These are phyloP conservation scores for Limnephilus marmoratus DNA, from an alignment of 2,888 invertebrate species.

Conservation along the genomic window DNA sequence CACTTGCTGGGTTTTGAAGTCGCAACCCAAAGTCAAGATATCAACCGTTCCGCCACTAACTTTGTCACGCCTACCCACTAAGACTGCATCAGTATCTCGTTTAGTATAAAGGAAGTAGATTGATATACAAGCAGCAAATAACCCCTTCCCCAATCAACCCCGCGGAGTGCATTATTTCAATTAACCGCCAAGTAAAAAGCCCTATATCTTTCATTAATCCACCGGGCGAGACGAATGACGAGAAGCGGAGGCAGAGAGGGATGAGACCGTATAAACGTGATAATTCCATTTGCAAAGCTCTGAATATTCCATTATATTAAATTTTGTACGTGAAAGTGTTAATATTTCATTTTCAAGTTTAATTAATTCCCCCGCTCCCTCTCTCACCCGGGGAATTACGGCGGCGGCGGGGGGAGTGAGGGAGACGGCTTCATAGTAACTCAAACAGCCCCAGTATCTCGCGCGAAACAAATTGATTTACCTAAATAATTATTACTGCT, in stretches of 20 bases:
- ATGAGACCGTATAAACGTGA: slow-evolving; percentile 62
- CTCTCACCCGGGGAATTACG: slow-evolving; percentile 31
- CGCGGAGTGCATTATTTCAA: slow-evolving; percentile 55
- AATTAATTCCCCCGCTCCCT: slow-evolving; percentile 74
- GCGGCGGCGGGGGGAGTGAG: slow-evolving; percentile 67
- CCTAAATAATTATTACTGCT: slow-evolving; percentile 80
- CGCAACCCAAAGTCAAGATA: not conserved
- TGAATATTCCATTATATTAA: slow-evolving; percentile 71
- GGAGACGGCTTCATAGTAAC: slow-evolving; percentile 62
- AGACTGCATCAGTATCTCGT: slow-evolving; percentile 9
- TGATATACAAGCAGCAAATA: not conserved
- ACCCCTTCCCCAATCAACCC: slow-evolving; percentile 37
- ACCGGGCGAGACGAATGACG: slow-evolving; percentile 58
- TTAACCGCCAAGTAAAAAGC: slow-evolving; percentile 53
- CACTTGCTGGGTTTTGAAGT: not conserved
- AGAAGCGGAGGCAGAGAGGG: slow-evolving; percentile 22
- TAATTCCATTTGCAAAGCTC: slow-evolving; percentile 74
- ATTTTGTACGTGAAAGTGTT: slow-evolving; percentile 79
- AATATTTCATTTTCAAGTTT: slow-evolving; percentile 79
- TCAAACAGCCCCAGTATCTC: slow-evolving; percentile 60
- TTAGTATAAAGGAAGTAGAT: slow-evolving; percentile 17
- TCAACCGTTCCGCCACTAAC: not conserved
- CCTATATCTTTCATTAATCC: slow-evolving; percentile 61
- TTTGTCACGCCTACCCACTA: not conserved
- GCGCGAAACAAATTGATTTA: slow-evolving; percentile 79